Percentiles rank a stretch among this genome's conserved stretches.
Conservation (phyloP, 2,888 invertebrate species). For the Ochropleura leucogaster region DNA sequence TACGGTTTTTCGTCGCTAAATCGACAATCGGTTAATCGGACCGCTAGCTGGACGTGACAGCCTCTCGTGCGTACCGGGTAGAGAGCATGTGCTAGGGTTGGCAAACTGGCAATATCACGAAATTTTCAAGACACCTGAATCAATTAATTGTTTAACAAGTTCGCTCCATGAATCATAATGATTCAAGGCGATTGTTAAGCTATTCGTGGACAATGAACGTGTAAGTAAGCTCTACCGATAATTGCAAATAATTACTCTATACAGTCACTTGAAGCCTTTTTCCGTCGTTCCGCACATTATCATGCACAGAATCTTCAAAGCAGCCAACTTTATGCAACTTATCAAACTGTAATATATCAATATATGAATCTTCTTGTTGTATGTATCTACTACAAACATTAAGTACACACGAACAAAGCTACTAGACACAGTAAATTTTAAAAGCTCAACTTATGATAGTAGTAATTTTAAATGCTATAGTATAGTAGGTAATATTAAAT, state of each 20-base stretch:
- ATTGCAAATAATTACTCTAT: not conserved
- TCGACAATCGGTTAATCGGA: constrained; percentile 66
- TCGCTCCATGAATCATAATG: not conserved
- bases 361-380: too few relatives aligned
- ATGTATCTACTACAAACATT: too few relatives aligned
- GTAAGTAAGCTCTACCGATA: not conserved
- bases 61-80: constrained; percentile 71
- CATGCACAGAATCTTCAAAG: too few relatives aligned
- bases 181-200: not conserved
- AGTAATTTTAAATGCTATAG: not conserved
- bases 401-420: not conserved
- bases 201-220: not conserved
- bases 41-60: constrained; percentile 79
- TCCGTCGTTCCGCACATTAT: too few relatives aligned
- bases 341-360: too few relatives aligned
- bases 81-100: constrained; percentile 73
- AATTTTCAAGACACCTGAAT: not conserved
- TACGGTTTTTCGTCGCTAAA: constrained; percentile 79
- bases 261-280: too few relatives aligned
- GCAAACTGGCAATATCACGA: constrained; percentile 17
- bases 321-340: too few relatives aligned
- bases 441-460: too few relatives aligned
- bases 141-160: not conserved
- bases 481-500: too few relatives aligned
- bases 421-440: not conserved